A percentile compares a stretch with the other conserved stretches of the same genome.
phyloP scores from a whole-genome alignment of 2,113 vertebrate genomes.

The Oxyura jamaicensis region DNA sequence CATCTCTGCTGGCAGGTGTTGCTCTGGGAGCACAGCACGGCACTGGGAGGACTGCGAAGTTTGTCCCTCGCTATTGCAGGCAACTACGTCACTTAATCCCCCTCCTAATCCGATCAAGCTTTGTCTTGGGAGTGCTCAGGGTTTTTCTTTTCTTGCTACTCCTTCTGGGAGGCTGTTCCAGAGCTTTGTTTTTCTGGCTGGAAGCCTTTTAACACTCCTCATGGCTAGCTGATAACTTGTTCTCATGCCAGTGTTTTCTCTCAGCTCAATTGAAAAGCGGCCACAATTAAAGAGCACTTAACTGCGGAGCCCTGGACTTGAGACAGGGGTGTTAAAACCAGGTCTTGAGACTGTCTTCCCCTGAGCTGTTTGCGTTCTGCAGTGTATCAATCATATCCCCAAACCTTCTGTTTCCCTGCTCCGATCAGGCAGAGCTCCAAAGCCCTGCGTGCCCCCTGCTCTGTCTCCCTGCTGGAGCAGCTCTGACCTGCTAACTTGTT shows the following conservation, averaged over 20 bases:
- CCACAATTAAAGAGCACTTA: slow-evolving; percentile 46
- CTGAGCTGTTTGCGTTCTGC: background rate
- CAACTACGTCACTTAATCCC: slow-evolving; percentile 39
- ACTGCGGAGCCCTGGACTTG: background rate
- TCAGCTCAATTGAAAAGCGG: slow-evolving; percentile 38
- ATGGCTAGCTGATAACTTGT: slow-evolving; percentile 52
- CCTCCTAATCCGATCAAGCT: slow-evolving; percentile 38
- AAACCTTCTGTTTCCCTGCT: background rate
- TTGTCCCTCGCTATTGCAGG: slow-evolving; percentile 13
- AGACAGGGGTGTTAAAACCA: background rate
- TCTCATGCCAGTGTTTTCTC: slow-evolving; percentile 58
- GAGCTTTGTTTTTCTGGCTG: slow-evolving; percentile 60
- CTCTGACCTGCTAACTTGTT: background rate
- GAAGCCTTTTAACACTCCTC: background rate
- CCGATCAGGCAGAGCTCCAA: background rate
- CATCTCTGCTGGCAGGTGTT: slow-evolving; percentile 27
- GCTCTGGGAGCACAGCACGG: background rate
- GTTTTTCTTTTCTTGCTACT: slow-evolving; percentile 60
- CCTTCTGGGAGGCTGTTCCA: slow-evolving; percentile 48
- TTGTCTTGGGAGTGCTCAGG: slow-evolving; percentile 17
- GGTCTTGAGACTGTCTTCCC: background rate
- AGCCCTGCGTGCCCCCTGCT: background rate
- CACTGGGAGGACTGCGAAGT: background rate
- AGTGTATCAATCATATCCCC: background rate
- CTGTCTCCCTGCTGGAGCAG: background rate